Evolutionary conservation across 30 jellyfish, hydroid and myxozoan species (phyloP), one percentile per base, ranked within the genome.

Genomic region (Rhopilema esculentum): DNA sequence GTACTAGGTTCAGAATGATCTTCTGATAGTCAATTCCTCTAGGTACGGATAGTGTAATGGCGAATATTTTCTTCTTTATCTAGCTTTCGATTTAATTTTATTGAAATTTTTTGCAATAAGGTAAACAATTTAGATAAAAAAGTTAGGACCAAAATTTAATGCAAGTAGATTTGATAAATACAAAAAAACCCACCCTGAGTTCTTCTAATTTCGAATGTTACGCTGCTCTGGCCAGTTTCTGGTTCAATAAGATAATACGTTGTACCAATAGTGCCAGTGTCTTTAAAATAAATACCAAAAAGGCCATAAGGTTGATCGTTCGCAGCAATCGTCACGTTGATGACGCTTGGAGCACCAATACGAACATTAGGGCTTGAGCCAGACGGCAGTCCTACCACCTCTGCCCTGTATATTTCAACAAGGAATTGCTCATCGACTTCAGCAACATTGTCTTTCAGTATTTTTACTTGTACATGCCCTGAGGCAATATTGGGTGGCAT

Each of bases 221-320:
- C 53, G 24, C 93, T 75, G 4, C 87, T 68, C 22, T 49, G 27
- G 21, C 86, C 90, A 62, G 76, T 71, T 8, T 91, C 92, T 25
- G 99, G 99, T 70, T 95, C 99, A 20, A 26, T 62, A 15, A 95
- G 62, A 24, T 88, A 68, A 83, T 62, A 82, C 28, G 78, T 27
- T 21, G 84, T 64, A 18, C 97, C 91, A 29, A 49, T 68, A 16
- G 66, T 78, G 20, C 93, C 95, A 7, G 91, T 66, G 19, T 76
- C 77, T 29, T 79, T 84, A 57, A 95, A 71, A 24, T 72, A 27
- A 21, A 94, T 53, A 31, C 80, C 76, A 49, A 95, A 66, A 66
- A 88, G 79, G 7, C 99, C 99, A 75, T 79, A 91, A 0, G 99
- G 99, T n/a, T 85, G 83, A 68, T 95, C 99, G 72, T 95, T 95